Conservation (phyloP, 2,797 vertebrate species). For the Odontamblyopus rebecca region DNA sequence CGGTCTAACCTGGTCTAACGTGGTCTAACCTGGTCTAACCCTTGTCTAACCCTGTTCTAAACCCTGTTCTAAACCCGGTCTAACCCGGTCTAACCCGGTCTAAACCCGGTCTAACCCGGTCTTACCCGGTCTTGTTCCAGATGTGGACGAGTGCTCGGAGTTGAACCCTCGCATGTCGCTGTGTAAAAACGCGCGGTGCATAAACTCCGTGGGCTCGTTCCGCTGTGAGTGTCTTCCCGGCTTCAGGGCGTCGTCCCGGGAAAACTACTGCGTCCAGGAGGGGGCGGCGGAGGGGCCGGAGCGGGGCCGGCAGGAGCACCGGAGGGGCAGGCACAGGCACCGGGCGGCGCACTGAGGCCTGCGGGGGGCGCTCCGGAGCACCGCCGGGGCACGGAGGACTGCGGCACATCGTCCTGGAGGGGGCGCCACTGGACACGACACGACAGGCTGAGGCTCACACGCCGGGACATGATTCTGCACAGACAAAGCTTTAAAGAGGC, state of each 20-base stretch:
- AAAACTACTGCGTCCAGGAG: constrained; percentile 88
- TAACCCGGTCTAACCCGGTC: not conserved
- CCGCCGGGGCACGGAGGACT: not conserved
- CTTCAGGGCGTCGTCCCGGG: constrained; percentile 83
- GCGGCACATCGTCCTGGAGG: not conserved
- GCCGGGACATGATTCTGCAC: not conserved
- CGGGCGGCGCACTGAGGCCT: not conserved
- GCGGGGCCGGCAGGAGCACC: constrained; percentile 18
- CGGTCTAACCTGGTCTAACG: too few relatives aligned
- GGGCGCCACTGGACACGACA: not conserved
- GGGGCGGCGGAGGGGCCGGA: constrained; percentile 34
- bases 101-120: not conserved
- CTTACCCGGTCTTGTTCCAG: constrained; percentile 61
- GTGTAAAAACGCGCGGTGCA: constrained; percentile 95
- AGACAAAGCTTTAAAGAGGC: not conserved
- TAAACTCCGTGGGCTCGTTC: constrained; percentile 94
- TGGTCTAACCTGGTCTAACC: too few relatives aligned
- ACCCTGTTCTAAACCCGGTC: not conserved
- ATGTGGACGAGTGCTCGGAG: constrained; percentile 94
- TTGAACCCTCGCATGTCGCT: constrained; percentile 93
- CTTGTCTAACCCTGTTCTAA: too few relatives aligned
- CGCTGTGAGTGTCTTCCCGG: constrained; percentile 92
- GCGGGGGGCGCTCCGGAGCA: too few relatives aligned
- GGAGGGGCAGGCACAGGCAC: not conserved
- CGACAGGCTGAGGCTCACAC: not conserved